These are phyloP conservation scores for Gymnoscelis rufifasciata DNA, from an alignment of 2,888 invertebrate species.

Conservation along the genomic window DNA sequence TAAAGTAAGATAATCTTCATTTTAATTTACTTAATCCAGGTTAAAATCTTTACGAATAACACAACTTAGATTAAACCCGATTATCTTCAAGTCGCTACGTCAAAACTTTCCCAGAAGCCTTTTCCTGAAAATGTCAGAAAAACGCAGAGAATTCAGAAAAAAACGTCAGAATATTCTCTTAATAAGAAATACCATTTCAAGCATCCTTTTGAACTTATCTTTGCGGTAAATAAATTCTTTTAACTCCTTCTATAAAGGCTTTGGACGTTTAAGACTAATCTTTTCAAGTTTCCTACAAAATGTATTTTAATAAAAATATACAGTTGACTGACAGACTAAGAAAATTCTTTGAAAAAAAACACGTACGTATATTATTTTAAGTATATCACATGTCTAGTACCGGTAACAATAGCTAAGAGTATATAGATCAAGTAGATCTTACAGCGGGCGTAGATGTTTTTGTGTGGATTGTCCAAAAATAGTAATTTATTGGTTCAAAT, in stretches of 20 bases:
- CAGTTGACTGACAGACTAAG: not conserved
- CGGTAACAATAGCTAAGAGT: no score
- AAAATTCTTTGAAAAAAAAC: not conserved
- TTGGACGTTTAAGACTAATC: constrained; percentile 10
- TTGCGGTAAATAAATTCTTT: constrained; percentile 48
- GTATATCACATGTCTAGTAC: no score
- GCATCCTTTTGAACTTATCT: constrained; percentile 35
- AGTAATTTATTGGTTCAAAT: no score
- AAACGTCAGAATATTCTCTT: constrained; percentile 19
- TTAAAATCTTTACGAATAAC: not conserved
- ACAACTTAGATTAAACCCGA: not conserved
- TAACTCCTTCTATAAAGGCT: constrained; percentile 27
- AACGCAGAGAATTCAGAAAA: constrained; percentile 2
- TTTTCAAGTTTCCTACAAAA: constrained; percentile 25
- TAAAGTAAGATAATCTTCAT: no score
- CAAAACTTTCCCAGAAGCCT: not conserved
- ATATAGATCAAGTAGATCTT: no score
- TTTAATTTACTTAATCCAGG: not conserved
- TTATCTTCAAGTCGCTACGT: not conserved
- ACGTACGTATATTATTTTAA: no score
- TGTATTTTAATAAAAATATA: constrained; percentile 14
- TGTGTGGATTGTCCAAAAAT: no score
- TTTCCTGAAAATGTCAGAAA: constrained; percentile 13
- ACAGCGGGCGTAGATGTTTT: no score
- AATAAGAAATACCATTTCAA: constrained; percentile 26